Evolutionary conservation across 2,113 vertebrate genomes (phyloP).

Genomic region (Sander vitreus): DNA sequence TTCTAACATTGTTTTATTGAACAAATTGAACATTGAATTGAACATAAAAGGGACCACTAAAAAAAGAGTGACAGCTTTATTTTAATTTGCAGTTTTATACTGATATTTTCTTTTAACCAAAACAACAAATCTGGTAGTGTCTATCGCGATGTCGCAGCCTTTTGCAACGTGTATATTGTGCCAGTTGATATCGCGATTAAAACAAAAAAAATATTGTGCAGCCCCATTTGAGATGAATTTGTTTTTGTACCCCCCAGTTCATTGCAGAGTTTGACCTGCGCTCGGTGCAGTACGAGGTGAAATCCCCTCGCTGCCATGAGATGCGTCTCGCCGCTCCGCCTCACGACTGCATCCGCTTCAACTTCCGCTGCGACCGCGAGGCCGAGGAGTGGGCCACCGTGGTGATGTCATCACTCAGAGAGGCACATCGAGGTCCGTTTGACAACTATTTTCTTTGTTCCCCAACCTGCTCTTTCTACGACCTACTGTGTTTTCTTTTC

Average conservation of each 20-base stretch:
- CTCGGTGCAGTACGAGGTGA: slow-evolving; percentile 85
- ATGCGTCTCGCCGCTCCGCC: slow-evolving; percentile 78
- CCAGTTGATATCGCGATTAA: too few relatives aligned
- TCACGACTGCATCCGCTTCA: slow-evolving; percentile 81
- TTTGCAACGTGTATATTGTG: too few relatives aligned
- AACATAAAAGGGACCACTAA: too few relatives aligned
- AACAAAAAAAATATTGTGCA: too few relatives aligned
- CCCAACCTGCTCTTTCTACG: background rate
- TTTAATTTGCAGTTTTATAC: too few relatives aligned
- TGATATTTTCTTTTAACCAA: too few relatives aligned
- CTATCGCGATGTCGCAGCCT: too few relatives aligned
- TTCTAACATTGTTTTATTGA: too few relatives aligned
- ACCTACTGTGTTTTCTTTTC: background rate
- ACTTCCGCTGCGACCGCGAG: slow-evolving; percentile 88
- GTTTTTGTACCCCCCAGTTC: slow-evolving; percentile 69
- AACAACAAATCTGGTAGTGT: too few relatives aligned
- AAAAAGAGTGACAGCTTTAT: too few relatives aligned
- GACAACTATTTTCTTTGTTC: background rate
- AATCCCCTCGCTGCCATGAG: slow-evolving; percentile 84
- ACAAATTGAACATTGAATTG: too few relatives aligned
- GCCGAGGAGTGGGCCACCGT: slow-evolving; percentile 90
- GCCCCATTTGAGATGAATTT: background rate
- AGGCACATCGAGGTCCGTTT: slow-evolving; percentile 86
- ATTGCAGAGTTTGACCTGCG: slow-evolving; percentile 86
- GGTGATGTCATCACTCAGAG: slow-evolving; percentile 87